Conservation (phyloP, 1,140 invertebrate species). For the Apis florea region DNA sequence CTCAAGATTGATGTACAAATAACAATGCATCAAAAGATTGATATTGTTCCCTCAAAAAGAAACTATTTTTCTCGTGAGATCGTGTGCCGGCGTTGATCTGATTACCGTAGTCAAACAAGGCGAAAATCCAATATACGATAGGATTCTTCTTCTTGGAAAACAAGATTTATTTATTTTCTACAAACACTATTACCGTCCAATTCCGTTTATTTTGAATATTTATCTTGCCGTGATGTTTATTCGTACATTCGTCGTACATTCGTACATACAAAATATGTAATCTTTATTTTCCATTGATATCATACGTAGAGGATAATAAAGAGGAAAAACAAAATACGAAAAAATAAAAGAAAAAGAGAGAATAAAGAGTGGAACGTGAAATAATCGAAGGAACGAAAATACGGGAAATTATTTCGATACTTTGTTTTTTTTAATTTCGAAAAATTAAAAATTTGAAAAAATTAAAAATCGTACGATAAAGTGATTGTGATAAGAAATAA, state of each 20-base stretch:
- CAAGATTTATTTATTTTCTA: background rate
- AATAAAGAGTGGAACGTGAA: too few relatives aligned
- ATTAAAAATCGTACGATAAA: too few relatives aligned
- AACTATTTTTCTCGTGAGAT: background rate
- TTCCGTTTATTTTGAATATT: background rate
- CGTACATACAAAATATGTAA: background rate
- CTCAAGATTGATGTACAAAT: background rate
- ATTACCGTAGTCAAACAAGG: background rate
- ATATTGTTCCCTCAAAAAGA: background rate
- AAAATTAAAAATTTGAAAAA: too few relatives aligned
- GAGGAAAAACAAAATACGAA: too few relatives aligned
- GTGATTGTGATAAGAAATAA: too few relatives aligned
- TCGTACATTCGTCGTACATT: background rate
- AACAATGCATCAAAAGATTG: slow-evolving; percentile 27
- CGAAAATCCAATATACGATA: background rate
- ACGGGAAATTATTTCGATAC: too few relatives aligned
- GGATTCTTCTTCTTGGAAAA: background rate
- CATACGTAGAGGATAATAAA: too few relatives aligned
- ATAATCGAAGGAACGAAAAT: too few relatives aligned
- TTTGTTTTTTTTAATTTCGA: too few relatives aligned
- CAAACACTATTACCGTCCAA: background rate
- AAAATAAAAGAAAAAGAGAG: too few relatives aligned
- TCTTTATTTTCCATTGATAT: too few relatives aligned
- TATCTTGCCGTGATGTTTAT: background rate
- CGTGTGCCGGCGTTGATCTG: background rate